phyloP scores from a whole-genome alignment of 2,888 invertebrate species.

The Metallyticus violacea region DNA sequence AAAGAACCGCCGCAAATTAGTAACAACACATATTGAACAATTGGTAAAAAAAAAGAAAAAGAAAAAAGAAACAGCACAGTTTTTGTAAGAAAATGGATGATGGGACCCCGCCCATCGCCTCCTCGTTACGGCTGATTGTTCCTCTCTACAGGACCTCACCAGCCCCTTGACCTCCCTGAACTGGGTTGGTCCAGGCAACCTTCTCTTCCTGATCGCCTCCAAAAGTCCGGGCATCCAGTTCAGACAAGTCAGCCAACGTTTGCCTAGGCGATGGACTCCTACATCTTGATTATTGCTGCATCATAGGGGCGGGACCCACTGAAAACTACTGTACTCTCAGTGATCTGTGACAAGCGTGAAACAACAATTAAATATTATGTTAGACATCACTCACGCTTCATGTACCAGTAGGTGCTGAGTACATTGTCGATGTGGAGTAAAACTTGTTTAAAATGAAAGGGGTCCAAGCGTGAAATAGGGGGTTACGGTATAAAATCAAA shows the following conservation, averaged over 20 bases:
- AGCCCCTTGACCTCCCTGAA: background rate
- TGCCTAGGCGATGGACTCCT: background rate
- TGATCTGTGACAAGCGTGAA: background rate
- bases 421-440: too few relatives aligned
- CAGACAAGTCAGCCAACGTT: background rate
- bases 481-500: too few relatives aligned
- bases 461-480: too few relatives aligned
- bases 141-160: background rate
- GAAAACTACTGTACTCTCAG: background rate
- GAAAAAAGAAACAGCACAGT: too few relatives aligned
- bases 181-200: background rate
- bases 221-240: background rate
- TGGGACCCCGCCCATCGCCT: background rate
- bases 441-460: too few relatives aligned
- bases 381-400: too few relatives aligned
- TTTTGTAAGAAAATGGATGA: background rate
- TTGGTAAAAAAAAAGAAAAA: background rate
- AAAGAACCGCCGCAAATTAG: background rate
- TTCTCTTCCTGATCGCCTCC: background rate
- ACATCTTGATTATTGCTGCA: too few relatives aligned
- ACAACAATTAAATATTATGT: too few relatives aligned
- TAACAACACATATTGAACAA: background rate
- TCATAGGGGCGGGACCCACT: background rate
- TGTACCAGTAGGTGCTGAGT: too few relatives aligned
- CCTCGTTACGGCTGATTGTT: background rate